A percentile compares a stretch with the other conserved stretches of the same genome.
Conservation (phyloP, 2,888 invertebrate genomes). For the Tiliacea aurago region DNA sequence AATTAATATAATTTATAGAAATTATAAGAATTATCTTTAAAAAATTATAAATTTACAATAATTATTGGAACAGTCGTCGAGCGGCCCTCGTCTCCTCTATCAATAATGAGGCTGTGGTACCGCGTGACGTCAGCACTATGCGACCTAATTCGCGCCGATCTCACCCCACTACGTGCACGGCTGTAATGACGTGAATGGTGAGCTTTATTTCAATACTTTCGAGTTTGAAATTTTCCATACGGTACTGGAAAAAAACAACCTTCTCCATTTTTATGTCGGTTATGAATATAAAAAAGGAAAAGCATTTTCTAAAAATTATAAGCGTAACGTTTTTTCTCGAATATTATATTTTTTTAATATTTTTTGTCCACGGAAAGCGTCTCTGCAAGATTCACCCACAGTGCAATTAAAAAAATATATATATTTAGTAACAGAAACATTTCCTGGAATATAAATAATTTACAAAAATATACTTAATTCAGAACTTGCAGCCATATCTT, state of each 20-base stretch:
- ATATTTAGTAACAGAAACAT: not conserved
- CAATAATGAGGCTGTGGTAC: conserved; percentile 49
- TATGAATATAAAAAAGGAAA: not conserved
- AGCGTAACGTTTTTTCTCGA: too few species aligned
- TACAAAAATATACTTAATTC: not conserved
- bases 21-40: too few species aligned
- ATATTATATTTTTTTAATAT: not conserved
- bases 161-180: conserved; percentile 23
- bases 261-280: not conserved
- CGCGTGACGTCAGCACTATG: conserved; percentile 52
- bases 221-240: conserved; percentile 2
- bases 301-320: not conserved
- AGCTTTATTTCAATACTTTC: conserved; percentile 16
- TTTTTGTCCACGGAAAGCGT: not conserved
- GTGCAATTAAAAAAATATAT: not conserved
- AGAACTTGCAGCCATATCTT: not conserved
- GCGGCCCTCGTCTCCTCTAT: conserved; percentile 13
- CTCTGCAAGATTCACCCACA: not conserved
- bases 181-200: conserved; percentile 30
- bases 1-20: too few species aligned
- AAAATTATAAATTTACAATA: not conserved
- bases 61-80: not conserved
- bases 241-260: not conserved
- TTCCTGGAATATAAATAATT: not conserved
- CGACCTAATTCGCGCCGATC: conserved; percentile 55